phyloP scores from a whole-genome alignment of 1,140 invertebrate species.

The Megathymus violae region DNA sequence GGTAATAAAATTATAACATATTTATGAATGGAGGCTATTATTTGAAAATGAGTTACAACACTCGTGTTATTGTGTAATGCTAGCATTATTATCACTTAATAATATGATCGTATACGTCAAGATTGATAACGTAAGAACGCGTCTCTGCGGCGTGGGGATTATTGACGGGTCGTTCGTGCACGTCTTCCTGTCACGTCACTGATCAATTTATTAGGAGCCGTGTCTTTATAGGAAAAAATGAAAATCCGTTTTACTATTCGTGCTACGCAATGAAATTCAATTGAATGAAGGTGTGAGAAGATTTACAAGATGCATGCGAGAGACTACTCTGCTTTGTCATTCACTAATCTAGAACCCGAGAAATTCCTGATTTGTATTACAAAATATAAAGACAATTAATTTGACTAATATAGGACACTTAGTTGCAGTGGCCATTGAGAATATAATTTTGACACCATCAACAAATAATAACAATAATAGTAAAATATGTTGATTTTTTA shows the following conservation, averaged over 20 bases:
- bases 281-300: no score
- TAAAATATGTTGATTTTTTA: no score
- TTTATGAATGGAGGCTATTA: not conserved
- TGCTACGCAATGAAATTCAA: not conserved
- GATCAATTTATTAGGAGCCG: not conserved
- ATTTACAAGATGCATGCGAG: no score
- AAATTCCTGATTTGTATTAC: no score
- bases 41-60: not conserved
- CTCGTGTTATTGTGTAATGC: not conserved
- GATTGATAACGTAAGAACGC: not conserved
- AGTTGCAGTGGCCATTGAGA: no score
- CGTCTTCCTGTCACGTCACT: not conserved
- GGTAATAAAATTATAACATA: no score
- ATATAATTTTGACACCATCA: no score
- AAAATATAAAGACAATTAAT: no score
- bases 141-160: not conserved
- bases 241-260: not conserved
- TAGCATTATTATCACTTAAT: not conserved
- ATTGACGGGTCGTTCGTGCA: not conserved
- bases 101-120: not conserved
- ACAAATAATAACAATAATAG: no score
- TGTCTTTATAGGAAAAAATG: not conserved
- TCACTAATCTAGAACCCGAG: no score
- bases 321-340: no score
- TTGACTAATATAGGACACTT: no score